Evolutionary conservation across 23 tunicate species (phyloP), one percentile per base, ranked within the genome.

Genomic region (Trididemnum clinides): DNA sequence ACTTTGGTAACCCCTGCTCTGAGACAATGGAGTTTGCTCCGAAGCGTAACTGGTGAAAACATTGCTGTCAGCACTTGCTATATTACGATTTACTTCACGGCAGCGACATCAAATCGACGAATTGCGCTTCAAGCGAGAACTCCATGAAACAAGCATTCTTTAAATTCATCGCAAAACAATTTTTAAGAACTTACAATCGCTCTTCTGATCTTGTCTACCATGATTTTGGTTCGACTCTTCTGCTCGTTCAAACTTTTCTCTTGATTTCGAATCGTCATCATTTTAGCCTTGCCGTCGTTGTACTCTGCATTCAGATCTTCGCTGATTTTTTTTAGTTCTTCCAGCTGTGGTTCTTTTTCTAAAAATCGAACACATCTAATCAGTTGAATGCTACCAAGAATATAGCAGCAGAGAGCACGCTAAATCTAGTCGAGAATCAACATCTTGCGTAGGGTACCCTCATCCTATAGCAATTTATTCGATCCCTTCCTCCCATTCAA

Each of bases 221-320:
- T 34, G 32, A 74, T 49, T 29, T 81, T 81, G 10, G 89, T 75
- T 63, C 96, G 66, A 3, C 39, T 86, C 5, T 87, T 82, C 73
- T 86, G 87, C 28, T 91, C 96, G 15, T 57, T 84, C 35, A 86
- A 72, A 31, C 96, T 86, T 54, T 86, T 91, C 54, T 91, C 91
- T 54, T 76, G 64, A 57, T 91, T 91, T 25, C 96, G 31, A 1
- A 91, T 77, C 26, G 88, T 63, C 21, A 91, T 80, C 57, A 91
- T 89, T 57, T 91, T 89, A 30, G 81, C 57, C 39, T 91, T 91
- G 39, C 35, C 28, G 15, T 37, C 23, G 33, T 50, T 49, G 78
- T 91, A 91, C 71, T 91, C 96, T 22, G 62, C 39, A 34, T 49
- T 64, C 15, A 64, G 32, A 19, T 26, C 50, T 21, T 91, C 96